Percentiles rank a stretch among this genome's conserved stretches.
These are phyloP conservation scores for Galleria mellonella DNA, from an alignment of 1,140 invertebrate genomes.

Conservation along the genomic window DNA sequence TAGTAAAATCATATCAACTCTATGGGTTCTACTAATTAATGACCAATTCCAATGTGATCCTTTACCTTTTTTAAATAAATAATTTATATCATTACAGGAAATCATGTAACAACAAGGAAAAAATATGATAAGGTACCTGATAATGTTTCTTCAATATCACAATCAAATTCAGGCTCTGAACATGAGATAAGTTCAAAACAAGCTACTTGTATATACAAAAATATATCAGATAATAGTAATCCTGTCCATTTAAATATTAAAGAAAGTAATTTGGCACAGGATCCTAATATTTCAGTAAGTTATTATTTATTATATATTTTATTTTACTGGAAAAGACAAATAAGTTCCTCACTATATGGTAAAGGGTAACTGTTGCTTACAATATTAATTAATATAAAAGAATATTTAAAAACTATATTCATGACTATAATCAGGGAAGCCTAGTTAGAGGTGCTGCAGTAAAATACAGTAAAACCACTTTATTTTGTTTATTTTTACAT, in stretches of 20 bases:
- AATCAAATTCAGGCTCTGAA: not conserved
- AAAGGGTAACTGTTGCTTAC: too few species aligned
- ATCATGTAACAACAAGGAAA: conserved; percentile 18
- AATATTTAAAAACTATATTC: too few species aligned
- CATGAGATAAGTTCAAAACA: not conserved
- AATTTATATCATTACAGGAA: conserved; percentile 20
- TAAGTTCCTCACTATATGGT: too few species aligned
- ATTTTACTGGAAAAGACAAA: too few species aligned
- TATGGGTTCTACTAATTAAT: too few species aligned
- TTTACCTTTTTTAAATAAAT: not conserved
- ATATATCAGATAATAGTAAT: not conserved
- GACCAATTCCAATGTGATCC: too few species aligned
- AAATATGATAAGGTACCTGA: conserved; percentile 15
- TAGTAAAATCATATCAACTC: too few species aligned
- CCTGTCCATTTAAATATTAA: not conserved
- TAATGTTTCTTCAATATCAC: conserved; percentile 5
- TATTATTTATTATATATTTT: not conserved
- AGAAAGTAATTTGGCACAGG: not conserved
- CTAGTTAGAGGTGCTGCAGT: too few species aligned
- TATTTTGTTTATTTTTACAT: too few species aligned
- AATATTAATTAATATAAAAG: too few species aligned
- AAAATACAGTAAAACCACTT: too few species aligned
- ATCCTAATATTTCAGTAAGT: not conserved
- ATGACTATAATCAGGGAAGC: too few species aligned
- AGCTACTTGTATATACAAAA: not conserved